These are phyloP conservation scores for Gambelia wislizenii DNA, from an alignment of 2,797 vertebrate genomes.

Conservation along the genomic window DNA sequence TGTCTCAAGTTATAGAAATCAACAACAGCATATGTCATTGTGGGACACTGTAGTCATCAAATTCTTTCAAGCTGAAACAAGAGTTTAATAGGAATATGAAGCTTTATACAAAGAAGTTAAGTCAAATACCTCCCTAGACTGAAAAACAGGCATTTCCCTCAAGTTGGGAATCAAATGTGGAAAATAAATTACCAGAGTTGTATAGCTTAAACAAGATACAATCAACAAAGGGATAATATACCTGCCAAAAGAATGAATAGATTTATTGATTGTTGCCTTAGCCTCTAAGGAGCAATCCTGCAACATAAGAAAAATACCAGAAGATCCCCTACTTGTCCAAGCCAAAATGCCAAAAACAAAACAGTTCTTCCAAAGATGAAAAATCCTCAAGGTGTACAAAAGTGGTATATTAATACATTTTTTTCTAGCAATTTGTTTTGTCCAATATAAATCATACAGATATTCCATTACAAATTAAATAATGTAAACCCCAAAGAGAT, in stretches of 20 bases:
- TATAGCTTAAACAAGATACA: conserved; percentile 21
- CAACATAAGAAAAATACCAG: conserved; percentile 5
- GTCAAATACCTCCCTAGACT: conserved; percentile 3
- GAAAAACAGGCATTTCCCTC: conserved; percentile 58
- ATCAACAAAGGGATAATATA: conserved; percentile 26
- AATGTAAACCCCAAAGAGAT: background rate
- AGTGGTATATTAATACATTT: background rate
- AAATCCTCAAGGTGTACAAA: background rate
- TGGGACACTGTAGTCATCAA: background rate
- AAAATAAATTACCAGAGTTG: conserved; percentile 23
- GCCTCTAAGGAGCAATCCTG: background rate
- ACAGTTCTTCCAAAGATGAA: background rate
- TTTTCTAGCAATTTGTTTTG: background rate
- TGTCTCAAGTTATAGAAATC: background rate
- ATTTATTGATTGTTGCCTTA: conserved; percentile 30
- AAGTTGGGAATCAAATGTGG: conserved; percentile 33
- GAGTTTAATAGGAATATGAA: conserved; percentile 13
- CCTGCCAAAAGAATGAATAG: conserved; percentile 1
- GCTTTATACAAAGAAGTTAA: background rate
- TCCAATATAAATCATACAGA: conserved; percentile 23
- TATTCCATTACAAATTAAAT: conserved; percentile 1
- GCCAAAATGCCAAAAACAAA: background rate
- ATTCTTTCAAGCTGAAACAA: conserved; percentile 8
- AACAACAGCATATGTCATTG: background rate
- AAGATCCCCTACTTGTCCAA: background rate